These are phyloP conservation scores for Staurois parvus DNA, from an alignment of 2,797 vertebrate species.

Conservation along the genomic window DNA sequence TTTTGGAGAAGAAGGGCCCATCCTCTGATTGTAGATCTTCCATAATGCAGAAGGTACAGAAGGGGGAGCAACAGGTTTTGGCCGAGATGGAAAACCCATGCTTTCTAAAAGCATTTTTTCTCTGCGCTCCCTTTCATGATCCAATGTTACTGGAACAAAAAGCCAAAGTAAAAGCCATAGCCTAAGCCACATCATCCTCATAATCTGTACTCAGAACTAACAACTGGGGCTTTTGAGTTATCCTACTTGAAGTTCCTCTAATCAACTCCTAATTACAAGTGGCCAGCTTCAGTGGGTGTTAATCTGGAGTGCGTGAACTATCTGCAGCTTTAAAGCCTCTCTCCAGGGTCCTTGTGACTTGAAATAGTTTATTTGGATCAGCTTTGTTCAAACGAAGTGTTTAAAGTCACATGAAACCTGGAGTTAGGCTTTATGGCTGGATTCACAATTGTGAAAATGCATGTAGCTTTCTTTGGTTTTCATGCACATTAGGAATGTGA, in stretches of 20 bases:
- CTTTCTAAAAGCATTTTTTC: slow-evolving; percentile 51
- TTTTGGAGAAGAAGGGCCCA: rapidly evolving
- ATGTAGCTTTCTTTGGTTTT: not conserved
- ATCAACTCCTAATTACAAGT: slow-evolving; percentile 36
- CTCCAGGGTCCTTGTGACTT: no score
- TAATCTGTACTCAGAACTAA: not conserved
- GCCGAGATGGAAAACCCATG: slow-evolving; percentile 77
- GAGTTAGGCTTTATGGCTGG: no score
- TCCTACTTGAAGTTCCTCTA: slow-evolving; percentile 1
- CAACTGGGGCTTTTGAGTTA: not conserved
- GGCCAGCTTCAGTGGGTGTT: not conserved
- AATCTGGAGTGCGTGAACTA: not conserved
- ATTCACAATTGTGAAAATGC: not conserved
- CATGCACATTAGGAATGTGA: not conserved
- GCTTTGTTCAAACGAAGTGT: no score
- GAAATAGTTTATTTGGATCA: no score
- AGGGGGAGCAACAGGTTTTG: slow-evolving; percentile 59
- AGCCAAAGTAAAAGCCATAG: not conserved
- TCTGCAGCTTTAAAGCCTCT: not conserved
- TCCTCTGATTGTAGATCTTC: slow-evolving; percentile 81
- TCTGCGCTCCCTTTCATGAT: slow-evolving; percentile 1
- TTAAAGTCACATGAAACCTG: no score
- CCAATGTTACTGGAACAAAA: not conserved
- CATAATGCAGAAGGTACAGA: slow-evolving; percentile 84
- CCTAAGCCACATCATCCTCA: slow-evolving; percentile 23